These are phyloP conservation scores for Platanista minor DNA, from an alignment of 2,113 vertebrate genomes.

Conservation along the genomic window DNA sequence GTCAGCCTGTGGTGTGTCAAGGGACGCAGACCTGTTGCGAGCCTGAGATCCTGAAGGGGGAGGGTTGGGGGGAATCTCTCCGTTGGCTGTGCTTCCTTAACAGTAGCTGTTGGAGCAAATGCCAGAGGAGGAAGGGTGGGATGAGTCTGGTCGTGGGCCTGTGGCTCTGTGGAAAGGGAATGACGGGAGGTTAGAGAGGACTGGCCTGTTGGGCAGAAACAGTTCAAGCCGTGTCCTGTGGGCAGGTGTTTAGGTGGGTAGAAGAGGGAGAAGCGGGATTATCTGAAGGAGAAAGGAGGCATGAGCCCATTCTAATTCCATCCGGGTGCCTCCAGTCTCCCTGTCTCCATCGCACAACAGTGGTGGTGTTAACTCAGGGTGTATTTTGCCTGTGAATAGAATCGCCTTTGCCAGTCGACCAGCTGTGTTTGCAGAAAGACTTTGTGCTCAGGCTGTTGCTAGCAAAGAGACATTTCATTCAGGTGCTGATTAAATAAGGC, in stretches of 20 bases:
- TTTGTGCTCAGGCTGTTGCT: constrained; percentile 60
- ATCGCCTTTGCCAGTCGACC: constrained; percentile 49
- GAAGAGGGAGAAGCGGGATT: not conserved
- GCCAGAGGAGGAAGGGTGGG: not conserved
- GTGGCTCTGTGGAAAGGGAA: not conserved
- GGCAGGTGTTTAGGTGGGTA: constrained; percentile 4
- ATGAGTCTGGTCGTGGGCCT: not conserved
- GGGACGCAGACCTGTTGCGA: not conserved
- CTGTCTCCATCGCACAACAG: not conserved
- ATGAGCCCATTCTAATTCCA: not conserved
- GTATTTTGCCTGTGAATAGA: constrained; percentile 53
- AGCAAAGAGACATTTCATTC: constrained; percentile 70
- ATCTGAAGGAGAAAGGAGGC: not conserved
- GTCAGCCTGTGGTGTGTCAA: not conserved
- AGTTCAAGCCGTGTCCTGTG: not conserved
- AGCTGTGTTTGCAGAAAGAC: constrained; percentile 70
- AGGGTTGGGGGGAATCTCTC: not conserved
- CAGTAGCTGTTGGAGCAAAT: not conserved
- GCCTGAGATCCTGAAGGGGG: not conserved
- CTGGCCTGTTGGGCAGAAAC: not conserved
- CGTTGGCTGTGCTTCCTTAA: not conserved
- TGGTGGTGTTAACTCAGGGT: constrained; percentile 10
- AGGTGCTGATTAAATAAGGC: constrained; percentile 73
- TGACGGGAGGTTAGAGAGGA: not conserved
- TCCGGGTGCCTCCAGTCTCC: not conserved